phyloP scores from a whole-genome alignment of 2,888 invertebrate genomes.

The Drosophila melanosoma region DNA sequence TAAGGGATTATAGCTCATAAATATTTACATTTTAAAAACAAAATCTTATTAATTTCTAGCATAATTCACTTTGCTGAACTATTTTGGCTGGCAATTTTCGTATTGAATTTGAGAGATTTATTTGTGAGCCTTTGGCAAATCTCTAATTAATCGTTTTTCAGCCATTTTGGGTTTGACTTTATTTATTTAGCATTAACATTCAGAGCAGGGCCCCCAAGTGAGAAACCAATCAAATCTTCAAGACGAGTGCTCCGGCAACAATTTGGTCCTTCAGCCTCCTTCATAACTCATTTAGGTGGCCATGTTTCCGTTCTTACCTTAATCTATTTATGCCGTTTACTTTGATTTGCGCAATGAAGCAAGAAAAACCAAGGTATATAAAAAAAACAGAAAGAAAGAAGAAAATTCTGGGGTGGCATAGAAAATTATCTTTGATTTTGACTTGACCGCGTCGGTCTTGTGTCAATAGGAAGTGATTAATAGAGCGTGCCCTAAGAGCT shows the following conservation, averaged over 20 bases:
- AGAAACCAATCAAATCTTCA: slow-evolving; percentile 42
- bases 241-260: slow-evolving; percentile 26
- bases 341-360: slow-evolving; percentile 57
- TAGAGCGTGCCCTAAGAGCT: slow-evolving; percentile 47
- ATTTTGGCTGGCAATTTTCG: background rate
- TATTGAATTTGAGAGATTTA: slow-evolving; percentile 7
- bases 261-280: slow-evolving; percentile 18
- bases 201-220: slow-evolving; percentile 3
- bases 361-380: background rate
- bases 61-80: background rate
- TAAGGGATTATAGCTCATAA: background rate
- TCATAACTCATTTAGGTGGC: slow-evolving; percentile 68
- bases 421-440: slow-evolving; percentile 76
- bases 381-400: background rate
- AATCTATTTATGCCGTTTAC: slow-evolving; percentile 75
- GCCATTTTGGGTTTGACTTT: slow-evolving; percentile 16
- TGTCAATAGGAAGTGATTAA: slow-evolving; percentile 77
- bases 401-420: slow-evolving; percentile 24
- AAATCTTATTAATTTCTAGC: background rate
- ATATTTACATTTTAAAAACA: background rate
- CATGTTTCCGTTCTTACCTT: slow-evolving; percentile 60
- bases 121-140: slow-evolving; percentile 26
- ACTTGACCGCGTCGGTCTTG: slow-evolving; percentile 58
- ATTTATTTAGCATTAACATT: slow-evolving; percentile 48
- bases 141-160: slow-evolving; percentile 34